phyloP scores from a whole-genome alignment of 2,113 vertebrate species.

The Agelaius phoeniceus region DNA sequence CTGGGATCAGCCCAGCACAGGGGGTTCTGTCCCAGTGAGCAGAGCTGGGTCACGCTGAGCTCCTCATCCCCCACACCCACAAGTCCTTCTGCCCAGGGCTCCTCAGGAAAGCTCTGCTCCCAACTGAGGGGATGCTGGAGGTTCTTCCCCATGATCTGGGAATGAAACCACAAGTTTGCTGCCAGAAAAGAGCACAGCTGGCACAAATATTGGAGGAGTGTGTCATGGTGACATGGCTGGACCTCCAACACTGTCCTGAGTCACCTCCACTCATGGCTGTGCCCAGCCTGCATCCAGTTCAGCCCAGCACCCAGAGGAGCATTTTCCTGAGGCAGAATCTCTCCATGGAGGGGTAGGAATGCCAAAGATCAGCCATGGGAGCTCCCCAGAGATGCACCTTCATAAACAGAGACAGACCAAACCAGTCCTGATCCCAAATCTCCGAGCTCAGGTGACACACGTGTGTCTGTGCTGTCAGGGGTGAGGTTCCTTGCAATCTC shows the following conservation, averaged over 20 bases:
- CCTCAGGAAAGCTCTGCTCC: background rate
- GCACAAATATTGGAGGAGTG: background rate
- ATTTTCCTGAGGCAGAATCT: accelerated
- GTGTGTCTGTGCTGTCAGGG: accelerated
- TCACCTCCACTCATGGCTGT: accelerated
- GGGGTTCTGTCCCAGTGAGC: background rate
- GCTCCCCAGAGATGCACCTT: background rate
- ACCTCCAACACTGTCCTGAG: accelerated
- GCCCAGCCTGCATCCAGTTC: accelerated
- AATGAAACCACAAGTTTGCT: background rate
- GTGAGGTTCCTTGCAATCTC: background rate
- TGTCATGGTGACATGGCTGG: background rate
- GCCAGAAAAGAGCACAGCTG: background rate
- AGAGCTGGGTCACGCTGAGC: background rate
- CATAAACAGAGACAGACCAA: background rate
- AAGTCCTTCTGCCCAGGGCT: background rate
- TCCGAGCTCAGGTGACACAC: accelerated
- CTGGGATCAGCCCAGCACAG: background rate
- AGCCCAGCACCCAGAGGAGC: background rate
- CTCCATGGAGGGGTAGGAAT: accelerated
- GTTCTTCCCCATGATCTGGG: background rate
- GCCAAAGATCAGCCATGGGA: accelerated
- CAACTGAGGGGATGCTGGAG: background rate
- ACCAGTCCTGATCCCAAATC: accelerated
- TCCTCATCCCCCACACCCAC: background rate